These are phyloP conservation scores for Meriones unguiculatus DNA, from an alignment of 2,113 vertebrate genomes.

Conservation along the genomic window DNA sequence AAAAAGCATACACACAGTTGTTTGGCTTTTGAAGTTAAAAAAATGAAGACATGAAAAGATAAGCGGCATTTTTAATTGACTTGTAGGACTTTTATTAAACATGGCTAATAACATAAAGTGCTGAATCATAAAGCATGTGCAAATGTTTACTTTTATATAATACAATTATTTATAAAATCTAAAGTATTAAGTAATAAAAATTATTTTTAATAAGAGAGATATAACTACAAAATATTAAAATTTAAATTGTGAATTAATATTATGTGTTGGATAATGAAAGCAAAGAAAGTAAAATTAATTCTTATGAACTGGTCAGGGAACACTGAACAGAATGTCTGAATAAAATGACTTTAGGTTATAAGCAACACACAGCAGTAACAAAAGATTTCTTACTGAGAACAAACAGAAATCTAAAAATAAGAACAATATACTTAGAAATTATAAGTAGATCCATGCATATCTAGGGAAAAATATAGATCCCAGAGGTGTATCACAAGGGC, in stretches of 20 bases:
- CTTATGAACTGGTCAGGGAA: not conserved
- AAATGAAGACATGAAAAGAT: not conserved
- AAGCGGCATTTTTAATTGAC: not conserved
- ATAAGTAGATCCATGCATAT: not conserved
- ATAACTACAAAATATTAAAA: not conserved
- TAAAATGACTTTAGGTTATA: not conserved
- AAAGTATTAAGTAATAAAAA: not conserved
- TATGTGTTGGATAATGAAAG: not conserved
- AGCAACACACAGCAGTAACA: not conserved
- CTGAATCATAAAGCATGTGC: rapidly evolving
- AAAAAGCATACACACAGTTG: not conserved
- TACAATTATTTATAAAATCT: not conserved
- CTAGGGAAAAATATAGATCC: not conserved
- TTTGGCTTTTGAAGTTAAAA: not conserved
- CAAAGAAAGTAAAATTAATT: not conserved
- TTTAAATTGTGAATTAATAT: not conserved
- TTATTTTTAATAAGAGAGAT: not conserved
- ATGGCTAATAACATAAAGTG: not conserved
- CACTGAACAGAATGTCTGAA: not conserved
- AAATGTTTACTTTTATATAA: not conserved
- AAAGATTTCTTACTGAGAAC: not conserved
- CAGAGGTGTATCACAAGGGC: not conserved
- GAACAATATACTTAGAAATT: not conserved
- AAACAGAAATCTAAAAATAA: not conserved
- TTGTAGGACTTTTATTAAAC: not conserved